A percentile compares a stretch with the other conserved stretches of the same genome.
Conservation (phyloP, 2,113 vertebrate genomes). For the Ameiurus melas region DNA sequence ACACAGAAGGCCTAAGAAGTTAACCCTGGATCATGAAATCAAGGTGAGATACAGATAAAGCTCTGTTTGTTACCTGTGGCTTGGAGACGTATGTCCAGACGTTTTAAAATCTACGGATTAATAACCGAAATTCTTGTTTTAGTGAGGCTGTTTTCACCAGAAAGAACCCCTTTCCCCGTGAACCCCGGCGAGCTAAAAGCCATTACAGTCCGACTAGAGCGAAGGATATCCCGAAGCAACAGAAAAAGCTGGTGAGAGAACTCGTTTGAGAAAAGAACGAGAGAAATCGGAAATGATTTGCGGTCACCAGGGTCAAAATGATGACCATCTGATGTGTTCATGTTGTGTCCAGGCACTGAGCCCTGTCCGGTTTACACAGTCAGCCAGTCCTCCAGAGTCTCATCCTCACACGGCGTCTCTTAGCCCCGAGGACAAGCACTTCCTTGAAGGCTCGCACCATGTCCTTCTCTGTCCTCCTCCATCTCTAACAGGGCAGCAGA, state of each 20-base stretch:
- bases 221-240: constrained; percentile 60
- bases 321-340: not conserved
- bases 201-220: constrained; percentile 63
- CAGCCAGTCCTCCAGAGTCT: constrained; percentile 32
- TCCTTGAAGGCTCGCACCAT: constrained; percentile 30
- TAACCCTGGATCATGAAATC: constrained; percentile 62
- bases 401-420: constrained; percentile 26
- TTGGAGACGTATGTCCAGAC: not conserved
- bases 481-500: constrained; percentile 55
- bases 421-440: constrained; percentile 40
- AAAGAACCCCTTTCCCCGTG: constrained; percentile 64
- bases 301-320: not conserved
- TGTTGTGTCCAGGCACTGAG: constrained; percentile 64
- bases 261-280: not conserved
- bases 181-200: constrained; percentile 48
- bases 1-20: not conserved
- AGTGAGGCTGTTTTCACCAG: constrained; percentile 68
- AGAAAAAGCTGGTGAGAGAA: constrained; percentile 62
- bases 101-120: not conserved
- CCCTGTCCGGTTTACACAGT: constrained; percentile 54
- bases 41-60: constrained; percentile 61
- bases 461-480: constrained; percentile 6
- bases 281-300: not conserved
- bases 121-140: constrained; percentile 36
- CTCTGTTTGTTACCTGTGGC: not conserved